phyloP scores from a whole-genome alignment of 1,140 invertebrate genomes.

The Tigriopus japonicus region DNA sequence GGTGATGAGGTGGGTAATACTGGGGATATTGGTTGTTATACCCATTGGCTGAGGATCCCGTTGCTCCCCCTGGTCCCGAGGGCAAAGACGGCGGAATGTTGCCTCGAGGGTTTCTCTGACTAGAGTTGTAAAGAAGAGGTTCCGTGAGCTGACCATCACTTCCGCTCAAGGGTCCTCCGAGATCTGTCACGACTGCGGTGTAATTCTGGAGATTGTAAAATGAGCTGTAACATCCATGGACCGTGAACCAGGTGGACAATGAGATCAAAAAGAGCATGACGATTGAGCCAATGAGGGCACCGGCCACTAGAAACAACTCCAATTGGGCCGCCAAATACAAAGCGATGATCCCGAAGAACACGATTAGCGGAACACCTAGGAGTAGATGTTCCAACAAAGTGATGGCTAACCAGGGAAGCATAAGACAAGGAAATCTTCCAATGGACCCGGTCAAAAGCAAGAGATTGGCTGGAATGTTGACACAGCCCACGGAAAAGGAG shows the following conservation, averaged over 20 bases:
- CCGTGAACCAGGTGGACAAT: conserved; percentile 7
- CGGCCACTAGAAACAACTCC: not conserved
- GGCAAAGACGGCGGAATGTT: not conserved
- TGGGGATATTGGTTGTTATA: conserved; percentile 10
- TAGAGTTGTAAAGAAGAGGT: not conserved
- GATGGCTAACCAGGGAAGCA: conserved; percentile 8
- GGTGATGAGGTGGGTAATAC: conserved; percentile 5
- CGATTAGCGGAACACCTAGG: conserved; percentile 4
- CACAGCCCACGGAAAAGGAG: conserved; percentile 6
- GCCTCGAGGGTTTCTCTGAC: not conserved
- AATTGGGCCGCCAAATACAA: conserved; percentile 4
- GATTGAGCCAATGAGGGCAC: not conserved
- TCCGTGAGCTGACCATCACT: conserved; percentile 2
- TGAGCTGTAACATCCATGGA: not conserved
- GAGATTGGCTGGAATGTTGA: conserved; percentile 4
- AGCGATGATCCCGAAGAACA: not conserved
- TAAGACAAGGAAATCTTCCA: not conserved
- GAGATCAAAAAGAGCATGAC: conserved; percentile 1
- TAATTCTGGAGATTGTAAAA: not conserved
- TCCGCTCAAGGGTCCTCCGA: too few relatives aligned
- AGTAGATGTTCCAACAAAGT: not conserved
- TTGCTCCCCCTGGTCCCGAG: too few relatives aligned
- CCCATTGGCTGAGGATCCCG: not conserved
- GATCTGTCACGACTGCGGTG: not conserved
- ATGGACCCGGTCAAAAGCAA: not conserved